Evolutionary conservation across 2,888 invertebrate genomes (phyloP), one percentile per base, ranked within the genome.

Genomic region (Omphaloscelis lunosa): DNA sequence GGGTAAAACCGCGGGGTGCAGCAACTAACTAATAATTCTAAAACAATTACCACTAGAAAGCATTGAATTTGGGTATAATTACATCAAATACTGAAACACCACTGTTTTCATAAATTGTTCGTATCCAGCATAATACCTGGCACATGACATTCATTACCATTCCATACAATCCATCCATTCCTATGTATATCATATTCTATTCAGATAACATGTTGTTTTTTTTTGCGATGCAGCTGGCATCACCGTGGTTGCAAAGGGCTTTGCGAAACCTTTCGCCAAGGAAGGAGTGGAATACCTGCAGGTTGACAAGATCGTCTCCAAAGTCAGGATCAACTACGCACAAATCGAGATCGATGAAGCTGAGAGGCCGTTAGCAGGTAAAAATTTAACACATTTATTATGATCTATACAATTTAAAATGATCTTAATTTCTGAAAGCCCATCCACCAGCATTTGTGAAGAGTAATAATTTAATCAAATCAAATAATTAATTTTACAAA

Each of bases 221-320:
- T 65, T 65, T 61, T 23, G 69, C 77, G 86, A 69, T n/a, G 23
- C 91, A 98, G 98, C 97, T 69, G 97, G 97, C 69, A 97, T 97
- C 12, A 96, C 97, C 74, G 97, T 97, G 1, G 95, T 97, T 51
- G 97, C 97, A 0, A 97, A 97, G 80, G 97, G 97, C 0, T 93
- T 93, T 41, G 97, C 97, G 0, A 98, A 97, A 84, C 96, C 97
- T 7, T 93, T 97, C 9, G 93, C 95, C 69, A 97, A 96, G 83
- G 97, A 98, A 20, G 97, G 97, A 1, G 96, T 97, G 9, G 96
- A 97, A 73, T 97, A 97, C 89, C 94, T 98, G 72, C 97, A 97
- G 87, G 94, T 97, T 4, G 97, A 98, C 72, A 97, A 97, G 89
- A 91, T 98, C 39, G 92, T 96, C 67, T 94, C 97, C 23, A 98